Evolutionary conservation across 2,888 invertebrate species (phyloP), one percentile per base, ranked within the genome.

Genomic region (Tortrix viridana): DNA sequence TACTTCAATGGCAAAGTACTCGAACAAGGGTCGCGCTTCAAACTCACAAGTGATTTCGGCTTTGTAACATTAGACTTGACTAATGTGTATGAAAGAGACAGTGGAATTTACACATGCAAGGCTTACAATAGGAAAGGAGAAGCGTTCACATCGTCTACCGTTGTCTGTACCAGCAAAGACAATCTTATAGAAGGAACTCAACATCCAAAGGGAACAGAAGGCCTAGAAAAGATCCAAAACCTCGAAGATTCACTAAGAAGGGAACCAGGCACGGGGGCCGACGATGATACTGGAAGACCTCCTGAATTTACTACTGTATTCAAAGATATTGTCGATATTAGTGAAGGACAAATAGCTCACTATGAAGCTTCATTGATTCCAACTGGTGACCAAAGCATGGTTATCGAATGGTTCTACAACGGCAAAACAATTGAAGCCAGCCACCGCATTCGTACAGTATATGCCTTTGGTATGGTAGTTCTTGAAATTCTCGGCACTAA

Each of bases 381-480:
- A 12, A 96, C 97, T 52, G 97, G 98, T 12, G 98, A 98, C 79
- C 97, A 98, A 84, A 96, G 96, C 22, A 98, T 98, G 97, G 95
- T 95, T 23, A 97, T 98, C 58, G 98, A 98, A 92, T 98, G 98
- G 98, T 98, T 97, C 94, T 98, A 97, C 82, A 98, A 99, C 84
- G 98, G 97, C 32, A 96, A 98, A 83, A 93, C 96, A 1, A 93
- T 97, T 66, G 96, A 96, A 82, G 97, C 97, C 46, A 97, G 97
- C 85, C 98, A 98, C 82, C 95, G 98, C 68, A 96, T 96, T 66
- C 94, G 97, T 79, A 98, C 98, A 12, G 97, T 98, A 14, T 97
- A 98, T 81, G 99, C 99, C 16, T 99, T 99, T 83, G 99, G 99
- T 59, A 98, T 98, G 95, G 98, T 98, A 20, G 97, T 98, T 47